Evolutionary conservation across 2,113 vertebrate species (phyloP).

Genomic region (Halichoeres trimaculatus): DNA sequence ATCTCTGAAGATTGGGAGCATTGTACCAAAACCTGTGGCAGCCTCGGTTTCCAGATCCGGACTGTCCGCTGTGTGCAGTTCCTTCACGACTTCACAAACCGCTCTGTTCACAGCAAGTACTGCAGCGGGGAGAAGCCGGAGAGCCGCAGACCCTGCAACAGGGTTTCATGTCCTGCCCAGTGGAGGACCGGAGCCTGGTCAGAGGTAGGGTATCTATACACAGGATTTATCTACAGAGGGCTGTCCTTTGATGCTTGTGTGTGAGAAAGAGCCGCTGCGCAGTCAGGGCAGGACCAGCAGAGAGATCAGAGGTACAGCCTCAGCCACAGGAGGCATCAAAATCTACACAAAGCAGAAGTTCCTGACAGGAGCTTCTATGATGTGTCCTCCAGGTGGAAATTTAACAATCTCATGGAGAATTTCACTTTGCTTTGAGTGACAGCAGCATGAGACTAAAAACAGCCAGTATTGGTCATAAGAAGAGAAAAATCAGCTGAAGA

Average conservation of each 20-base stretch:
- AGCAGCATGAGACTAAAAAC: neutral
- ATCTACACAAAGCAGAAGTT: too few species aligned
- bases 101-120: slow-evolving; percentile 92
- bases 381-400: too few species aligned
- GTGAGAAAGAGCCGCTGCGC: neutral
- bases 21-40: slow-evolving; percentile 94
- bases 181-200: slow-evolving; percentile 95
- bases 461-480: neutral
- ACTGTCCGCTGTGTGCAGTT: slow-evolving; percentile 91
- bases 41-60: slow-evolving; percentile 93
- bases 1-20: slow-evolving; percentile 93
- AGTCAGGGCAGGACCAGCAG: too few species aligned
- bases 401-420: neutral
- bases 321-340: too few species aligned
- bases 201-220: slow-evolving; percentile 76
- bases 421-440: neutral
- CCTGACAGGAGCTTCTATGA: too few species aligned
- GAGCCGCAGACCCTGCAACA: slow-evolving; percentile 89
- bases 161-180: slow-evolving; percentile 85
- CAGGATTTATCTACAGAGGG: neutral
- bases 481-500: neutral
- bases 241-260: neutral
- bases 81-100: slow-evolving; percentile 87
- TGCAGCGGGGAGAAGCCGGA: slow-evolving; percentile 91
- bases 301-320: too few species aligned